These are phyloP conservation scores for Theocolax elegans DNA, from an alignment of 1,140 invertebrate genomes.

Conservation along the genomic window DNA sequence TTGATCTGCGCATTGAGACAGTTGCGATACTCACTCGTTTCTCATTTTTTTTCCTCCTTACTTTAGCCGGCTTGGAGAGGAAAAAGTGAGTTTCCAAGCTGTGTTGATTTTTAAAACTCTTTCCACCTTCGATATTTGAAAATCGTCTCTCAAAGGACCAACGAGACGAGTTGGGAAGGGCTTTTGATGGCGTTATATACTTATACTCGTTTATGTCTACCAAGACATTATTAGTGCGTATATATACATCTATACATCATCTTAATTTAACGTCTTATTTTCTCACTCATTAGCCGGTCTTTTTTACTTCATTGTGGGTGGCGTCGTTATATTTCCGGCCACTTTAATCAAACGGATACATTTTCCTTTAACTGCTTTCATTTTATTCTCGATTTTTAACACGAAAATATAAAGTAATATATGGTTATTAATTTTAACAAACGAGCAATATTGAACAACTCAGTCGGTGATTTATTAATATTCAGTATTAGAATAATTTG, in stretches of 20 bases:
- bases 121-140: conserved; percentile 49
- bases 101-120: conserved; percentile 40
- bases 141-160: conserved; percentile 49
- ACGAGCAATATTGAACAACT: not conserved
- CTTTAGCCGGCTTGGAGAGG: not conserved
- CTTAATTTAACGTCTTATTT: conserved; percentile 46
- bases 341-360: too few species aligned
- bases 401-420: too few species aligned
- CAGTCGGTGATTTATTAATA: not conserved
- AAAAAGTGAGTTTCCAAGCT: not conserved
- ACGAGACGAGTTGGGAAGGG: not conserved
- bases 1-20: conserved; percentile 59
- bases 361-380: not conserved
- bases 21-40: too few species aligned
- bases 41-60: too few species aligned
- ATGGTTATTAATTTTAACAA: too few species aligned
- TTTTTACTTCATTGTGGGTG: too few species aligned
- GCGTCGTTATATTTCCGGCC: too few species aligned
- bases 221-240: too few species aligned
- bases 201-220: conserved; percentile 33
- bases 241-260: too few species aligned
- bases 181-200: not conserved
- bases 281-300: conserved; percentile 19
- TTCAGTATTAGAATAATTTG: too few species aligned
- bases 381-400: too few species aligned